Conservation (phyloP, 1,140 invertebrate genomes). For the Zaprionus ghesquierei region DNA sequence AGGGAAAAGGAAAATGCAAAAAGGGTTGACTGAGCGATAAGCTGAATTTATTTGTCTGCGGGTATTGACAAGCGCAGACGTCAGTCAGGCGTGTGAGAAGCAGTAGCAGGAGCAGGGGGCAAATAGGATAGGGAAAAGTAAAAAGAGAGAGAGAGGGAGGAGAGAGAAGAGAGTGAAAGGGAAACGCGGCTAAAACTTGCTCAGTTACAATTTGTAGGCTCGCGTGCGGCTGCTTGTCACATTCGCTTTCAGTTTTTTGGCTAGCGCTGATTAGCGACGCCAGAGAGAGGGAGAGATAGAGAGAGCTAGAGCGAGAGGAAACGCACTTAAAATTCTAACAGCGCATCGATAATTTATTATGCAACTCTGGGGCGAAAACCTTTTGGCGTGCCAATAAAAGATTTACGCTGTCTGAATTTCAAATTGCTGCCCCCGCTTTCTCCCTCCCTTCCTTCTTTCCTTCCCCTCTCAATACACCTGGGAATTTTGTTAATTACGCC, state of each 20-base stretch:
- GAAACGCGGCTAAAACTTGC: not conserved
- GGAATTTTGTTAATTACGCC: slow-evolving; percentile 77
- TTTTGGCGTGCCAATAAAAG: slow-evolving; percentile 69
- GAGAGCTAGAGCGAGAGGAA: too few species aligned
- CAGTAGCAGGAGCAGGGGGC: not conserved
- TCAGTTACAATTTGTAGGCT: not conserved
- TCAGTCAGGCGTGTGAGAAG: not conserved
- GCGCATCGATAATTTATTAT: slow-evolving; percentile 78
- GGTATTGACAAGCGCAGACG: slow-evolving; percentile 74
- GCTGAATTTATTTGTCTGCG: slow-evolving; percentile 78
- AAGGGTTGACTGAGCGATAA: slow-evolving; percentile 72
- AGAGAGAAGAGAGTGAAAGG: not conserved
- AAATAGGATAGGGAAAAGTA: not conserved
- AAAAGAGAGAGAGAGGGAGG: not conserved
- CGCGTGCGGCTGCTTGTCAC: not conserved
- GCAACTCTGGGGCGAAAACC: slow-evolving; percentile 52
- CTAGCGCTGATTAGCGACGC: slow-evolving; percentile 57
- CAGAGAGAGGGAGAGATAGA: too few species aligned
- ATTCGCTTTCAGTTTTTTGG: not conserved
- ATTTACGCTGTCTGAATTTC: slow-evolving; percentile 74
- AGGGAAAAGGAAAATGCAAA: slow-evolving; percentile 20
- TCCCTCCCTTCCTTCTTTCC: not conserved
- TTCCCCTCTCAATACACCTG: slow-evolving; percentile 55
- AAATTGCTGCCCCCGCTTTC: slow-evolving; percentile 39
- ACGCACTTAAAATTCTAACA: slow-evolving; percentile 68